Evolutionary conservation across 2,888 invertebrate genomes (phyloP), one percentile per base, ranked within the genome.

Genomic region (Cephalotes varians): DNA sequence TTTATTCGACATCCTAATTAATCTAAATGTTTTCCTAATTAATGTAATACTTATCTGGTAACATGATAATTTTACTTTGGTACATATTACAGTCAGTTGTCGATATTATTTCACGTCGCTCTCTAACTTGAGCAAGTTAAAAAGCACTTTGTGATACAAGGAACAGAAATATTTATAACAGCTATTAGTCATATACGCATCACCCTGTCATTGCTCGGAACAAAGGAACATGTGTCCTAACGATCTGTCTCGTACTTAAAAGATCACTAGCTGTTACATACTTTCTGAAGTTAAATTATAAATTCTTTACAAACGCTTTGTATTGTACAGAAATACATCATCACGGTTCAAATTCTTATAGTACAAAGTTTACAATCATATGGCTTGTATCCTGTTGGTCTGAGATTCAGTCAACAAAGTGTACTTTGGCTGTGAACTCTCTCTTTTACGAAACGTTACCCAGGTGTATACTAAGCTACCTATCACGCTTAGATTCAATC

Each of bases 401-500:
- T 85, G 86, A 12, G 87, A 74, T 60, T 92, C 90, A 40, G 84
- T 90, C 49, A 94, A 62, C 10, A 91, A 91, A 65, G 92, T 88
- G 74, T 94, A 93, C 81, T 94, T 94, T 6, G 91, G 86, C 44
- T 93, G 92, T 15, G 87, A 83, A 5, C 88, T 76, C 51, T 96
- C 96, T 89, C 96, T 96, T 86, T 95, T 96, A 88, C 96, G 96
- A 94, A 98, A 98, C 31, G 98, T 98, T 10, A 98, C 97, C 95
- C 97, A 98, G 0, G 98, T 98, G 92, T 98, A 98, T 67, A 98
- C 95, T 69, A 98, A 95, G 95, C 98, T 98, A 51, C 98, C 98
- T 69, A 97, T 91, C 1, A 98, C 98, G 95, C 99, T 99, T 72
- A 99, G 97, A 95, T 99, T 99, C 77, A 99, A 96, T 25, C 99